Percentiles rank a stretch among this genome's conserved stretches.
Evolutionary conservation across 2,888 invertebrate genomes (phyloP).

Genomic region (Metopia argyrocephala): DNA sequence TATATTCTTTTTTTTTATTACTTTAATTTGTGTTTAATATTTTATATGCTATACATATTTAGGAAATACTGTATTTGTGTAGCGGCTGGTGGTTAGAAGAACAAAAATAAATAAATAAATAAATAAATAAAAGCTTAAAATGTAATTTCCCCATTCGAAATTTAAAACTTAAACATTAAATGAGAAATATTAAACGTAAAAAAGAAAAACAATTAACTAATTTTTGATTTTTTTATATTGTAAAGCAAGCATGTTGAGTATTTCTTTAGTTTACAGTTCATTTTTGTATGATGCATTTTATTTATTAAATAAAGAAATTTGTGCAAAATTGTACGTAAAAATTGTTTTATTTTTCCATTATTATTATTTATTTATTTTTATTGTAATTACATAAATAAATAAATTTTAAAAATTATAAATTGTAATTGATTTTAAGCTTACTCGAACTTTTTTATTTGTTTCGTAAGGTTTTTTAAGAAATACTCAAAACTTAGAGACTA

Average conservation of each 20-base stretch:
- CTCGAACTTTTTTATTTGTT: constrained; percentile 18
- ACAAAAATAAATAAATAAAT: constrained; percentile 15
- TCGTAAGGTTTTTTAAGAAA: constrained; percentile 39
- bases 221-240: constrained; percentile 42
- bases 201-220: constrained; percentile 43
- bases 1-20: constrained; percentile 21
- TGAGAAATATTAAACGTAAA: constrained; percentile 28
- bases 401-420: constrained; percentile 2
- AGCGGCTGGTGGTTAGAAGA: constrained; percentile 44
- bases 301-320: constrained; percentile 44
- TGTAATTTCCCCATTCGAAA: constrained; percentile 34
- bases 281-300: constrained; percentile 15
- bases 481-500: constrained; percentile 63
- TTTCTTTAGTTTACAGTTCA: constrained; percentile 40
- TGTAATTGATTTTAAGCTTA: constrained; percentile 34
- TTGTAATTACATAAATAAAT: constrained; percentile 35
- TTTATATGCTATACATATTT: constrained; percentile 38
- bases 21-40: constrained; percentile 44
- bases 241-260: constrained; percentile 58
- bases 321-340: constrained; percentile 57
- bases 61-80: constrained; percentile 52
- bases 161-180: constrained; percentile 53
- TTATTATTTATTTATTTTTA: constrained; percentile 1
- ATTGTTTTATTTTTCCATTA: constrained; percentile 26
- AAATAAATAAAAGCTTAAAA: constrained; percentile 45